Evolutionary conservation across 2,888 invertebrate species (phyloP).

Genomic region (Macaria notata): DNA sequence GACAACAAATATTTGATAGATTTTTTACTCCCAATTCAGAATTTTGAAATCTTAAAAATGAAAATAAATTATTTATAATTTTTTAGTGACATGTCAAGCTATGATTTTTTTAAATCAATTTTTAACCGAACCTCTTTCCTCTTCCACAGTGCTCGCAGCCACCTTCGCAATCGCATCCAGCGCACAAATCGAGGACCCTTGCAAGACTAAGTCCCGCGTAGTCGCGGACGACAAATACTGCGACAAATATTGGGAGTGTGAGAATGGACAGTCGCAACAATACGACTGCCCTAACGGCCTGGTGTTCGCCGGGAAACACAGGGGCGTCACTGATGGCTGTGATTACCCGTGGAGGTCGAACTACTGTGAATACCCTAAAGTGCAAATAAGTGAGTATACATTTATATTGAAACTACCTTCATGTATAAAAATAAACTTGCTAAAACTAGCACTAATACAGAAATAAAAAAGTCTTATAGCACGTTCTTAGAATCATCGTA

Average conservation of each 20-base stretch:
- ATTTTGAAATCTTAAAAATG: no score
- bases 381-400: constrained; percentile 85
- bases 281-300: constrained; percentile 96
- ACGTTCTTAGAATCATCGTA: no score
- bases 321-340: constrained; percentile 94
- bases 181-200: constrained; percentile 87
- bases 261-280: constrained; percentile 90
- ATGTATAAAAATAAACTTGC: no score
- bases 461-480: no score
- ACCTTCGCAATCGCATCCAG: constrained; percentile 51
- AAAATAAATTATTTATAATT: no score
- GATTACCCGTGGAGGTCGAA: constrained; percentile 95
- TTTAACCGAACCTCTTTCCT: no score
- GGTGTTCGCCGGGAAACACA: constrained; percentile 93
- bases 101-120: no score
- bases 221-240: constrained; percentile 91
- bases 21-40: no score
- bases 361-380: constrained; percentile 87
- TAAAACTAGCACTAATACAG: no score
- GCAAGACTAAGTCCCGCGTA: constrained; percentile 89
- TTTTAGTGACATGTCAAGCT: no score
- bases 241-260: constrained; percentile 92
- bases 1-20: no score
- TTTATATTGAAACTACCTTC: no score
- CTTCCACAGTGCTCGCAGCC: constrained; percentile 49